phyloP scores from a whole-genome alignment of 2,797 vertebrate species.

The Sparus aurata region DNA sequence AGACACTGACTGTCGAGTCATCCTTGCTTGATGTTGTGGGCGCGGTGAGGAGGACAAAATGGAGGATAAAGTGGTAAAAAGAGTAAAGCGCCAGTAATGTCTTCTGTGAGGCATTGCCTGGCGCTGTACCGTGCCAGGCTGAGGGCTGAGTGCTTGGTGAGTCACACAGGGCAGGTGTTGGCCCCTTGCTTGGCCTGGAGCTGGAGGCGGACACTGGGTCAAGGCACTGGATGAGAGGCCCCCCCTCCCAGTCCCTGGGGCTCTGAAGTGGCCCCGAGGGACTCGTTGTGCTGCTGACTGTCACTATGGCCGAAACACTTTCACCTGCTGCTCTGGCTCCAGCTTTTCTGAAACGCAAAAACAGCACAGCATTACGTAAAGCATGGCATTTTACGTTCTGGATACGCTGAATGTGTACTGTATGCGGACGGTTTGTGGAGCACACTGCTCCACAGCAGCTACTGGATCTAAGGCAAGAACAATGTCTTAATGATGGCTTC shows the following conservation, averaged over 20 bases:
- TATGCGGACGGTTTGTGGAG: too few species aligned
- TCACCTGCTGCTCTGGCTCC: constrained; percentile 87
- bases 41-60: constrained; percentile 11
- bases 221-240: constrained; percentile 95
- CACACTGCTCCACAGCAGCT: too few species aligned
- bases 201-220: constrained; percentile 89
- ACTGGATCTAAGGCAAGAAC: too few species aligned
- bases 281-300: constrained; percentile 88
- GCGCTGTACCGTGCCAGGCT: constrained; percentile 45
- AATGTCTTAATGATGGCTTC: too few species aligned
- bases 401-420: too few species aligned
- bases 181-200: constrained; percentile 84
- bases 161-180: constrained; percentile 76
- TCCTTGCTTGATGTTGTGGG: constrained; percentile 46
- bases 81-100: constrained; percentile 29
- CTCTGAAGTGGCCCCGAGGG: constrained; percentile 83
- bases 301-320: constrained; percentile 85
- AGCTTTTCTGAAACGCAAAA: constrained; percentile 77
- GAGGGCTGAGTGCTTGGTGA: constrained; percentile 72
- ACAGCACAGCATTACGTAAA: neutral
- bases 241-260: constrained; percentile 81
- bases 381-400: too few species aligned
- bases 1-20: constrained; percentile 72
- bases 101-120: constrained; percentile 72
- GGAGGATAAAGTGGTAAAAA: constrained; percentile 5